Conservation (phyloP, 2,113 vertebrate genomes). For the Silurus glanis region DNA sequence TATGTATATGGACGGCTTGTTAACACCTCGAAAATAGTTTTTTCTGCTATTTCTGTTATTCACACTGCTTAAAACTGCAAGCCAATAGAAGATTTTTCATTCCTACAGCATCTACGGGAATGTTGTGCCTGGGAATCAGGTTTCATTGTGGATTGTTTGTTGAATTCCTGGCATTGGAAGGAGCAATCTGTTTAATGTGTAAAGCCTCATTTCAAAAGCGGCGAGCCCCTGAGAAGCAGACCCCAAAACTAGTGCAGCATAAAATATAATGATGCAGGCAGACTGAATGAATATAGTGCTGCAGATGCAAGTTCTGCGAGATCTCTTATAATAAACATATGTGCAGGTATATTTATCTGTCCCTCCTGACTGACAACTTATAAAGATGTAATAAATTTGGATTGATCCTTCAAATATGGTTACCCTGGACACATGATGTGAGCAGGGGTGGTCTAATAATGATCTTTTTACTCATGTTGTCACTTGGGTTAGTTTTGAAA, state of each 20-base stretch:
- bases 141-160: conserved; percentile 15
- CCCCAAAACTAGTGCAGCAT: neutral
- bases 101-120: neutral
- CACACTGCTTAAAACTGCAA: neutral
- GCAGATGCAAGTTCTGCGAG: neutral
- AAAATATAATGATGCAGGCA: conserved; percentile 12
- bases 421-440: neutral
- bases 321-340: neutral
- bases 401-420: neutral
- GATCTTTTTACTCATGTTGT: neutral
- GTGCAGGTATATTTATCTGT: neutral
- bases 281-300: conserved; percentile 9
- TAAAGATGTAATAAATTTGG: neutral
- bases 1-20: neutral
- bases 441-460: neutral
- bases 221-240: neutral
- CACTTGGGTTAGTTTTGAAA: neutral
- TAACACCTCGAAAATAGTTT: neutral
- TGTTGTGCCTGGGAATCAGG: neutral
- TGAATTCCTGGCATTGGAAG: neutral
- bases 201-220: neutral
- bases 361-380: neutral
- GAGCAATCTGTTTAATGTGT: conserved; percentile 26
- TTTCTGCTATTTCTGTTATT: neutral
- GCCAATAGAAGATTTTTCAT: conserved; percentile 1